Evolutionary conservation across 2,888 invertebrate species (phyloP).

Genomic region (Oscheius onirici): DNA sequence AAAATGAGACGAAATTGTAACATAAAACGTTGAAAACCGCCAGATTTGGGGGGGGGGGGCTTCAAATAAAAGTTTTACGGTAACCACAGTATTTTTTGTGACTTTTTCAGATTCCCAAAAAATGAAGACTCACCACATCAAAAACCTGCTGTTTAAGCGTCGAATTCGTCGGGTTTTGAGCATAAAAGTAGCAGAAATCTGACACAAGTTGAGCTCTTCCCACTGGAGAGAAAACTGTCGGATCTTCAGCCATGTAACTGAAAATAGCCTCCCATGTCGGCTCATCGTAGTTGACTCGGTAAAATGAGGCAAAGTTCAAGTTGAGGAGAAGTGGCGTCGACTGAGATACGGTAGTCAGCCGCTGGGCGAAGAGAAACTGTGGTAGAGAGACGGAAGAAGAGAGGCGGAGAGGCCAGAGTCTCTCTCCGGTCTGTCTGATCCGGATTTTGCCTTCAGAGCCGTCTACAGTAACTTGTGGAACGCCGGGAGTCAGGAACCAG

Average conservation of each 20-base stretch:
- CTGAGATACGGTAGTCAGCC: slow-evolving; percentile 39
- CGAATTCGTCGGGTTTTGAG: slow-evolving; percentile 44
- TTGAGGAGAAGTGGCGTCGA: slow-evolving; percentile 44
- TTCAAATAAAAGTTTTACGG: too few relatives aligned
- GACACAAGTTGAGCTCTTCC: slow-evolving; percentile 65
- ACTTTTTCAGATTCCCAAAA: too few relatives aligned
- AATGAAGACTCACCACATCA: slow-evolving; percentile 53
- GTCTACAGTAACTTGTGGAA: slow-evolving; percentile 50
- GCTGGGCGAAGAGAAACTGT: slow-evolving; percentile 48
- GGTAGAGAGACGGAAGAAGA: slow-evolving; percentile 39
- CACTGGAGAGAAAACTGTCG: slow-evolving; percentile 49
- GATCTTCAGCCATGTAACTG: slow-evolving; percentile 50
- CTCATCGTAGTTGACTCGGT: slow-evolving; percentile 57
- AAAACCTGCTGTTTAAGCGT: slow-evolving; percentile 46
- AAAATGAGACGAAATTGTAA: too few relatives aligned
- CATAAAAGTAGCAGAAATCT: slow-evolving; percentile 68
- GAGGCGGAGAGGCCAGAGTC: slow-evolving; percentile 40
- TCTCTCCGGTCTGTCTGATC: slow-evolving; percentile 41
- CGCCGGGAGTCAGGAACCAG: slow-evolving; percentile 54
- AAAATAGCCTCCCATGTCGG: slow-evolving; percentile 53
- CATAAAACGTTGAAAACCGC: too few relatives aligned
- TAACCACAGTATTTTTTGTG: too few relatives aligned
- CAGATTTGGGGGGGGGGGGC: too few relatives aligned
- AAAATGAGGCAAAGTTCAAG: slow-evolving; percentile 55
- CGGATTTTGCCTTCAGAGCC: slow-evolving; percentile 41